phyloP scores from a whole-genome alignment of 1,140 invertebrate species.

The Drosophila parabipectinata region DNA sequence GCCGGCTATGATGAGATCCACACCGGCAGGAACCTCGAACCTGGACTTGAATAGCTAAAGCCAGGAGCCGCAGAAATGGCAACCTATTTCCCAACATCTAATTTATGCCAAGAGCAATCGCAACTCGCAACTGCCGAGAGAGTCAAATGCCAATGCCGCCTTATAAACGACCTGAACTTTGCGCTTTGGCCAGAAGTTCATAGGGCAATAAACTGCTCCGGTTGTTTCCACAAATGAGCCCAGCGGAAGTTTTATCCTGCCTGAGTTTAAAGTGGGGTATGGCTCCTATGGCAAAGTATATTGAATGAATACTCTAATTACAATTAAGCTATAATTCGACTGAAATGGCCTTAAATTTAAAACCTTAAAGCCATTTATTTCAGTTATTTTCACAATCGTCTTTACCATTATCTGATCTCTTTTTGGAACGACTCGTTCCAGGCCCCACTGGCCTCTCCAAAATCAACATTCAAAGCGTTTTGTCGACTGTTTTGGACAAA shows the following conservation, averaged over 20 bases:
- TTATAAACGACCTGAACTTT: conserved; percentile 62
- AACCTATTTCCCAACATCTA: conserved; percentile 70
- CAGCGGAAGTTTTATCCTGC: conserved; percentile 14
- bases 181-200: conserved; percentile 57
- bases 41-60: not conserved
- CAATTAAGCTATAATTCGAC: not conserved
- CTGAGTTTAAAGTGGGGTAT: conserved; percentile 3
- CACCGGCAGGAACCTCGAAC: conserved; percentile 8
- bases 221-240: conserved; percentile 34
- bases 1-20: conserved; percentile 20
- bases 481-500: conserved; percentile 5
- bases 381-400: not conserved
- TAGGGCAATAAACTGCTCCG: conserved; percentile 68
- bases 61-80: conserved; percentile 29
- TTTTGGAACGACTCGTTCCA: not conserved
- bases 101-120: conserved; percentile 77
- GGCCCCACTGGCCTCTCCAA: not conserved
- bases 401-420: not conserved
- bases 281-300: not conserved
- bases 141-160: conserved; percentile 49
- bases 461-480: conserved; percentile 31
- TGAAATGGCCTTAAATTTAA: not conserved
- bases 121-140: conserved; percentile 27
- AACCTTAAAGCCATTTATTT: not conserved
- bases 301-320: not conserved